Base-by-base conservation (phyloP, 1,140 invertebrate genomes). In the Drosophila parabipectinata region DNA sequence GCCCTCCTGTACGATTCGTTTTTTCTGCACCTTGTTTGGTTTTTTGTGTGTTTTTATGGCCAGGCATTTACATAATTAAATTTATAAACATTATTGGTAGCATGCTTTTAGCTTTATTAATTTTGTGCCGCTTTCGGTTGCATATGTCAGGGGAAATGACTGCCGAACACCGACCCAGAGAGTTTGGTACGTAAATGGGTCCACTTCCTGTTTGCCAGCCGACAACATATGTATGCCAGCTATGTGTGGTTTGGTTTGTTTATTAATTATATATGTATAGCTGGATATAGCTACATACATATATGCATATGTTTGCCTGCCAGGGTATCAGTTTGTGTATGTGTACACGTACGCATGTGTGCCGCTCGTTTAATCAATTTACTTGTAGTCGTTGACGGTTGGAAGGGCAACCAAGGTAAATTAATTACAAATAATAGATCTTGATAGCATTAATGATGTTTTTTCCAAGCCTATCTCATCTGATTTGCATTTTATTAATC, bases 91-190 rank as follows among this genome's bases (percentile, higher is more conserved):
- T 87, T 87, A 85, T 85, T 85, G 82, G 69, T 75, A 61, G 74
- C 82, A 82, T 82, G 82, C 82, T 85, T 85, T 85, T 85, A 85
- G 78, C 82, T 82, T 85, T 85, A 85, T 85, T 85, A 85, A 85
- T 80, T 87, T 66, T 63, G 62, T 77, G 62, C 77, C 67, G 55
- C 57, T 74, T 75, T 85, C 45, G 54, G 62, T 53, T 77, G 77
- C 81, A 85, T 54, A 77, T 73, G 60, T 61, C 58, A 52, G 50
- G 58, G 60, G 59, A 64, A 57, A 74, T 56, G 32, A 52, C 34
- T 64, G 14, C 32, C 15, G 57, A 44, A 67, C 62, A 67, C 62
- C 37, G 44, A 53, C 9, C 50, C 50, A 37, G 24, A 47, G 41
- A 55, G 21, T 58, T 50, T 39, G 32, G 50, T 24, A 50, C 47